Percentiles rank a stretch among this genome's conserved stretches.
phyloP scores from a whole-genome alignment of 2,797 vertebrate genomes.

The Sebastes itinus region DNA sequence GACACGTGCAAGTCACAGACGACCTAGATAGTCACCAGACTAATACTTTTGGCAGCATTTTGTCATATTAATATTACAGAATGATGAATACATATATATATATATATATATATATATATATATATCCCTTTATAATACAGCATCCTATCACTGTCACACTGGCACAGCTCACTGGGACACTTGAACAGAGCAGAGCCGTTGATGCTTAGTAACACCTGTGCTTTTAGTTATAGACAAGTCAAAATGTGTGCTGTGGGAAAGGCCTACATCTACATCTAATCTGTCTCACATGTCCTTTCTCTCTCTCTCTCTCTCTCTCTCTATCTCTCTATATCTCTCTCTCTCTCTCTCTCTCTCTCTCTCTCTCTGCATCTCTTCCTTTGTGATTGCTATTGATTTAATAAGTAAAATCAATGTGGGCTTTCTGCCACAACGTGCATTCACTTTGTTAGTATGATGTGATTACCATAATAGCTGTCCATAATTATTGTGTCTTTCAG shows the following conservation, averaged over 20 bases:
- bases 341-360: too few species aligned
- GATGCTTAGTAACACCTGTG: background rate
- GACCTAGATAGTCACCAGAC: constrained; percentile 27
- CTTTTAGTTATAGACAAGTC: background rate
- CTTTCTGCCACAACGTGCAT: background rate
- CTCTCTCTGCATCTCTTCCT: background rate
- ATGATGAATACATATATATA: too few species aligned
- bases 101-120: background rate
- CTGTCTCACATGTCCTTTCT: background rate
- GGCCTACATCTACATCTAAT: too few species aligned
- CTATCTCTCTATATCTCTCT: too few species aligned
- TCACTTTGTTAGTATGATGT: background rate
- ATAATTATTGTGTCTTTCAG: background rate
- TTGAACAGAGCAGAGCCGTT: background rate
- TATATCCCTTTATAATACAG: background rate
- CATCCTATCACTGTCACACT: background rate
- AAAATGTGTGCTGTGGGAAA: background rate
- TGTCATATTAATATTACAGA: background rate
- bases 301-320: too few species aligned
- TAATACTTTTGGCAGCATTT: background rate
- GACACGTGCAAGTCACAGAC: constrained; percentile 10
- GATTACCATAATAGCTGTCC: background rate
- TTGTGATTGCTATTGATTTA: background rate
- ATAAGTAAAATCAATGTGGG: background rate
- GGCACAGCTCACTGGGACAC: background rate